A percentile compares a stretch with the other conserved stretches of the same genome.
phyloP scores from a whole-genome alignment of 2,888 invertebrate species.

The Dolomedes plantarius region DNA sequence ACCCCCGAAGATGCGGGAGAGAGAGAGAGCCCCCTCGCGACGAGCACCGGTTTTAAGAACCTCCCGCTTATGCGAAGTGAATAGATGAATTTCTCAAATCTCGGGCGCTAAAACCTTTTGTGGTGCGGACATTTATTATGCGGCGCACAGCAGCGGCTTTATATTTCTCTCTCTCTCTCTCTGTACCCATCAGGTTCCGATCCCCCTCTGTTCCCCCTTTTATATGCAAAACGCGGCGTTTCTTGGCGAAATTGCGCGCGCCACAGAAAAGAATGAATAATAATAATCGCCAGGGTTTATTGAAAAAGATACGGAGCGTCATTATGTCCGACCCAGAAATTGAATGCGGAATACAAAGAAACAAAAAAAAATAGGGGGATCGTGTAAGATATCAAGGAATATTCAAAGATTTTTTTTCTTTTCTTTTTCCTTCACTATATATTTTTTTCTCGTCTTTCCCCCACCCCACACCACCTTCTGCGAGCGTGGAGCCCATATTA shows the following conservation, averaged over 20 bases:
- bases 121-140: slow-evolving; percentile 2
- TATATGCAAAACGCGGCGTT: slow-evolving; percentile 13
- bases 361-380: background rate
- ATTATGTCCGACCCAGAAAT: slow-evolving; percentile 6
- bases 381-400: slow-evolving; percentile 1
- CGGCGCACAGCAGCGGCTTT: background rate
- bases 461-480: background rate
- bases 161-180: slow-evolving; percentile 1
- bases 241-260: slow-evolving; percentile 1
- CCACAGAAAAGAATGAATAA: slow-evolving; percentile 3
- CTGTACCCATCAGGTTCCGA: background rate
- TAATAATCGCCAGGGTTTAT: slow-evolving; percentile 8
- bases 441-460: background rate
- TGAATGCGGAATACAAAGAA: slow-evolving; percentile 4
- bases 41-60: slow-evolving; percentile 1
- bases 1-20: too few species aligned
- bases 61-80: background rate
- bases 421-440: background rate
- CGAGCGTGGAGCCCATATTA: background rate
- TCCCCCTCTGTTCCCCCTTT: background rate
- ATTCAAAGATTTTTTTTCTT: background rate
- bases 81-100: slow-evolving; percentile 7
- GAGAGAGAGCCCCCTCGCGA: background rate
- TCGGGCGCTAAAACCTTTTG: background rate
- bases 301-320: slow-evolving; percentile 8